Conservation (phyloP, 2,797 vertebrate genomes). For the Danio jaintianensis region DNA sequence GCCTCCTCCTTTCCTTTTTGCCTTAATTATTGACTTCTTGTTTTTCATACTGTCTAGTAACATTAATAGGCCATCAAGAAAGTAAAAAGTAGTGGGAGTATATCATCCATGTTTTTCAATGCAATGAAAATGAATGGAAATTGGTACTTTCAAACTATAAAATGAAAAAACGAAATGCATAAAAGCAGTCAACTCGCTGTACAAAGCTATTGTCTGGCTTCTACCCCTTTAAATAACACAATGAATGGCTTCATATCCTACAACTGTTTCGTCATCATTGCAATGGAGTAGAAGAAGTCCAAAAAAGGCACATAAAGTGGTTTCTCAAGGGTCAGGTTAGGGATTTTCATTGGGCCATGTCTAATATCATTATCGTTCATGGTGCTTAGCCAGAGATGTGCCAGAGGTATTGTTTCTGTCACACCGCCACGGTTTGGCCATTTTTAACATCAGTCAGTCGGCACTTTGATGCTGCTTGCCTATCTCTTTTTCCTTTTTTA, state of each 20-base stretch:
- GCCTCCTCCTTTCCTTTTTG: conserved; percentile 74
- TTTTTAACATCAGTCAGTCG: conserved; percentile 51
- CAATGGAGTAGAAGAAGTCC: conserved; percentile 6
- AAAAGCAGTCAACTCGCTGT: background rate
- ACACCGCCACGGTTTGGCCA: conserved; percentile 23
- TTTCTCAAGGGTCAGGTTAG: conserved; percentile 51
- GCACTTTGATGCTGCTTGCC: conserved; percentile 54
- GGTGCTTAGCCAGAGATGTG: conserved; percentile 56
- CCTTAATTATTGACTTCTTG: conserved; percentile 76
- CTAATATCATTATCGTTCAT: conserved; percentile 47
- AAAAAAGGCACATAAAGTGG: conserved; percentile 41
- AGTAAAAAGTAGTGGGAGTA: background rate
- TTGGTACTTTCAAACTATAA: background rate
- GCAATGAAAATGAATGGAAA: background rate
- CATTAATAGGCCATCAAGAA: conserved; percentile 70
- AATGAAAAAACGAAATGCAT: background rate
- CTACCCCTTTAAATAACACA: background rate
- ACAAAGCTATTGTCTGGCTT: background rate
- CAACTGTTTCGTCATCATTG: background rate
- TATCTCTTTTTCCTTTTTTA: conserved; percentile 52
- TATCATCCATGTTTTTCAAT: background rate
- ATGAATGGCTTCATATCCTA: background rate
- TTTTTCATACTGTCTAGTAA: conserved; percentile 76
- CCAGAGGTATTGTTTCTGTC: conserved; percentile 48
- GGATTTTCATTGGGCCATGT: conserved; percentile 55